Evolutionary conservation across 2,797 vertebrate species (phyloP).

Genomic region (Bradypus variegatus): DNA sequence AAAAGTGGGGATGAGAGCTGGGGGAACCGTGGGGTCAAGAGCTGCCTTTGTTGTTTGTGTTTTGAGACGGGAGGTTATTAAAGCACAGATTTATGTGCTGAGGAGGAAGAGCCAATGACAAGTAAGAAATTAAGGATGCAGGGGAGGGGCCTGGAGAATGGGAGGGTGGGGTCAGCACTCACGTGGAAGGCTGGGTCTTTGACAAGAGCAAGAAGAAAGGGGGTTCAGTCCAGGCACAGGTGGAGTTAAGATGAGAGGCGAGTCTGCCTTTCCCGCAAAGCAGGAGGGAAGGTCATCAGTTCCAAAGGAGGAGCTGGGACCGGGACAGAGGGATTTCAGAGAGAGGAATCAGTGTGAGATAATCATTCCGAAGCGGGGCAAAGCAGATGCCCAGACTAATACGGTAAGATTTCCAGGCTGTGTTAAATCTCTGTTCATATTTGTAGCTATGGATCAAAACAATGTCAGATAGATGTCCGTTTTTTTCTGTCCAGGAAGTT

Average conservation of each 20-base stretch:
- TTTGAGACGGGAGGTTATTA: neutral
- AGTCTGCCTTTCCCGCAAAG: neutral
- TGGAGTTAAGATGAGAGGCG: neutral
- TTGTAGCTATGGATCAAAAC: neutral
- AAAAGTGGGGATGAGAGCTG: too few relatives aligned
- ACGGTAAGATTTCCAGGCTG: neutral
- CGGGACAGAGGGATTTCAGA: accelerated
- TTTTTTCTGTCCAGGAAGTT: too few relatives aligned
- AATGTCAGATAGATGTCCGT: neutral
- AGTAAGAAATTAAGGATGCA: too few relatives aligned
- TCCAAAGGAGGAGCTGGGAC: neutral
- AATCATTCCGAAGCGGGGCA: neutral
- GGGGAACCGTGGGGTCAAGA: neutral
- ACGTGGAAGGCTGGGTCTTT: neutral
- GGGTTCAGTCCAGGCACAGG: neutral
- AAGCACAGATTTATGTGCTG: neutral
- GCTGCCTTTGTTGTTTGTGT: neutral
- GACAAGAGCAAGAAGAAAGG: neutral
- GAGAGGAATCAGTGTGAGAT: neutral
- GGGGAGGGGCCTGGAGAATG: neutral
- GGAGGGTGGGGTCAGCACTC: accelerated
- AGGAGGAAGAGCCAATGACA: accelerated
- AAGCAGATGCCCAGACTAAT: neutral
- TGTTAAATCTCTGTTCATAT: too few relatives aligned
- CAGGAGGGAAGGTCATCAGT: neutral